Conservation (phyloP, 2,113 vertebrate species). For the Hydrochoerus hydrochaeris region DNA sequence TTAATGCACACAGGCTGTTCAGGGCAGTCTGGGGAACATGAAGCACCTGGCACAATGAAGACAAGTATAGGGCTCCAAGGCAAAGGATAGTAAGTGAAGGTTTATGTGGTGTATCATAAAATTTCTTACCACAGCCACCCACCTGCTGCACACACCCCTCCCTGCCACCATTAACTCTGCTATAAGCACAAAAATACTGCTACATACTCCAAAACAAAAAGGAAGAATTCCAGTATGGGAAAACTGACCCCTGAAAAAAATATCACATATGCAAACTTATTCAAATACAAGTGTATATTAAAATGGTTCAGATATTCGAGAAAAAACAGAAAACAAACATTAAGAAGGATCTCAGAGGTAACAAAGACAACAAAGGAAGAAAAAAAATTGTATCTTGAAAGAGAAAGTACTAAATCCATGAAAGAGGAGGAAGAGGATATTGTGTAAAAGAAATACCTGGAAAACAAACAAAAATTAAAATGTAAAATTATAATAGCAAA, state of each 20-base stretch:
- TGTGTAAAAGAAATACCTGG: neutral
- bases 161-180: neutral
- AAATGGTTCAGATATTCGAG: neutral
- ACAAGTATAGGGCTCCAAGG: neutral
- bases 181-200: constrained; percentile 23
- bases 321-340: constrained; percentile 3
- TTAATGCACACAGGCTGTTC: neutral
- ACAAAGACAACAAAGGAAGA: neutral
- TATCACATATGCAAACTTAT: neutral
- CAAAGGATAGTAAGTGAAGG: neutral
- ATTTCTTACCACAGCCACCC: neutral
- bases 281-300: neutral
- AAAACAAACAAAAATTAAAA: neutral
- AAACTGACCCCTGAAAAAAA: neutral
- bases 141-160: neutral
- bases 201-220: neutral
- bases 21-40: neutral
- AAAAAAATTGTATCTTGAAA: neutral
- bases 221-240: neutral
- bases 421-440: neutral
- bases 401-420: neutral
- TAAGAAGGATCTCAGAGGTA: neutral
- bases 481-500: neutral
- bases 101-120: neutral
- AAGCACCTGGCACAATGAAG: neutral